Conservation (phyloP, 2,113 vertebrate genomes). For the Globicephala melas region DNA sequence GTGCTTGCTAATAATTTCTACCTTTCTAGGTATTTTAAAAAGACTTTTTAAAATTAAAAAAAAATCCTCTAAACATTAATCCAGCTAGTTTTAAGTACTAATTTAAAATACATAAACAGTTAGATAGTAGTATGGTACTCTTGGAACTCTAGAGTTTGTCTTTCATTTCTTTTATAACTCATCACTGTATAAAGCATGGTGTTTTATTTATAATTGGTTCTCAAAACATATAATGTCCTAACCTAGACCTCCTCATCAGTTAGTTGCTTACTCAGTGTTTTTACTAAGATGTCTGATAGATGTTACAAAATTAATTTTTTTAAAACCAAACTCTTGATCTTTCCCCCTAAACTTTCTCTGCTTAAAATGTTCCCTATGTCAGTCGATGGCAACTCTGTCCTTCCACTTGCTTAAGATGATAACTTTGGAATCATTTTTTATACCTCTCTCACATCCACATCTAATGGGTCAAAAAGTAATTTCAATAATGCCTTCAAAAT, state of each 20-base stretch:
- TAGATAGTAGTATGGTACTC: background rate
- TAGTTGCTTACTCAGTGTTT: background rate
- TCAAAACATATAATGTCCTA: background rate
- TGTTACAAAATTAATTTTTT: constrained; percentile 3
- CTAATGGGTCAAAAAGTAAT: background rate
- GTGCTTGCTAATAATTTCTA: background rate
- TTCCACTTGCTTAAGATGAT: background rate
- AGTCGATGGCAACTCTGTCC: background rate
- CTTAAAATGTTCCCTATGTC: background rate
- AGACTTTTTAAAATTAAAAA: background rate
- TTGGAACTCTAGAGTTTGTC: background rate
- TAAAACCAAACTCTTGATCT: background rate
- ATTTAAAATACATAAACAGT: constrained; percentile 14
- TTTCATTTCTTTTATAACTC: background rate
- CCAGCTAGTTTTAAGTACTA: constrained; percentile 1
- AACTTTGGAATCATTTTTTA: background rate
- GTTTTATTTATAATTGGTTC: background rate
- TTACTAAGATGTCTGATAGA: background rate
- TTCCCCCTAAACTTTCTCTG: background rate
- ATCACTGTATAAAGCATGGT: background rate
- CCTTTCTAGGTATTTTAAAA: constrained; percentile 16
- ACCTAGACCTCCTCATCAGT: background rate
- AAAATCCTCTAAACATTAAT: constrained; percentile 2
- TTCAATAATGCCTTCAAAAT: background rate
- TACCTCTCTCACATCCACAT: background rate